Percentiles rank a stretch among this genome's conserved stretches.
These are phyloP conservation scores for Falco cherrug DNA, from an alignment of 2,797 vertebrate species.

Conservation along the genomic window DNA sequence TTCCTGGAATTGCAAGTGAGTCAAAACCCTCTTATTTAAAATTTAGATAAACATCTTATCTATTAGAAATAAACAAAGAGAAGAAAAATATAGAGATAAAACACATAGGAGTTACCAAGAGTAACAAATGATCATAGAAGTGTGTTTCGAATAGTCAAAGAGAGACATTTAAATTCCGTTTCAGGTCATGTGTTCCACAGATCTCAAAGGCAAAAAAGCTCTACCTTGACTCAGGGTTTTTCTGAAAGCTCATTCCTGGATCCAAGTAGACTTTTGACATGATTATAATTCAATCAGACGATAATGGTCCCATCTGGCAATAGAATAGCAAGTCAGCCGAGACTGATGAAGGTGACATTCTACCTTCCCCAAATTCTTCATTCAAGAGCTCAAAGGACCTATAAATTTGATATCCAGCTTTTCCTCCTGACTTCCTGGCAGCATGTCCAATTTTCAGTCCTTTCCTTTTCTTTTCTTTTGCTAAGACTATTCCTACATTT, in stretches of 20 bases:
- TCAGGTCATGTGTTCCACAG: neutral
- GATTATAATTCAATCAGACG: constrained; percentile 53
- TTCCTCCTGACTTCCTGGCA: constrained; percentile 2
- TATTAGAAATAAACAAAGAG: neutral
- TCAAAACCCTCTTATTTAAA: neutral
- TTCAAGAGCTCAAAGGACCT: constrained; percentile 28
- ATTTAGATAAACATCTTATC: neutral
- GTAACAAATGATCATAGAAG: neutral
- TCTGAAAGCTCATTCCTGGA: constrained; percentile 46
- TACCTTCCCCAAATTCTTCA: constrained; percentile 53
- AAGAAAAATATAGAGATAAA: neutral
- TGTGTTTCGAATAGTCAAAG: constrained; percentile 4
- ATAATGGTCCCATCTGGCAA: constrained; percentile 57
- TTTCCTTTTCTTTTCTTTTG: neutral
- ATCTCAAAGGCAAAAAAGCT: constrained; percentile 23
- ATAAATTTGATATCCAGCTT: constrained; percentile 52
- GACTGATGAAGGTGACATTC: constrained; percentile 65
- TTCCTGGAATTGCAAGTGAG: neutral
- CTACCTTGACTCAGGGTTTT: constrained; percentile 30
- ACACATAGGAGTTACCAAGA: neutral
- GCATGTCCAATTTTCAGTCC: neutral
- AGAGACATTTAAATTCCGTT: neutral
- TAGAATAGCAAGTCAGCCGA: constrained; percentile 44
- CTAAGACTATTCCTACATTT: neutral
- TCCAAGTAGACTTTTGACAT: constrained; percentile 38